Evolutionary conservation across 2,113 vertebrate species (phyloP), one percentile per base, ranked within the genome.

Genomic region (Microtus ochrogaster): DNA sequence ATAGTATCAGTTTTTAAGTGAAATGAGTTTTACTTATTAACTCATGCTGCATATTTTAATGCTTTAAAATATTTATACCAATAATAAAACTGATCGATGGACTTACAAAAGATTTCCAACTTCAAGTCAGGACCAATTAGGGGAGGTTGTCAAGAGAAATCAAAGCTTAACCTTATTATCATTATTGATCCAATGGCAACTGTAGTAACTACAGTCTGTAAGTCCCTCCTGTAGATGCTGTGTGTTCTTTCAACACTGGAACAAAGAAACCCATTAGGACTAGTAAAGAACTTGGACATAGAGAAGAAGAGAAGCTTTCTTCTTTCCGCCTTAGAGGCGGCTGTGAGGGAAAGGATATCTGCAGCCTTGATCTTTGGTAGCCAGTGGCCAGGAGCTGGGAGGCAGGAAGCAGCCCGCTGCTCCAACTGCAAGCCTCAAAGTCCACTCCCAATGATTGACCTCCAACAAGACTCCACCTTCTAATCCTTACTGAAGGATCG

Each of bases 41-140:
- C 26, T 63, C 9, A 52, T 41, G 11, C 47, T 91, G 47, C 77
- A 81, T 85, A 74, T 93, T 87, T 95, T 63, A 85, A 28, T 61
- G 72, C 14, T 17, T 95, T 79, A 47, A 68, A 92, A 41, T 94
- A 82, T 93, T 92, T 96, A 58, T 55, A 16, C 91, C 39, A 95
- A 52, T 58, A 82, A 33, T 81, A 79, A 93, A 81, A 55, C 36
- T 81, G 44, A 90, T 72, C 55, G 39, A 44, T 86, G 24, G 49
- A 78, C 41, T 91, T 13, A n/a, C 63, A 94, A 87, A 81, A 13
- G 11, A 30, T 74, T 61, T 91, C 7, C 17, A 55, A 26, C 70
- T 93, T 92, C 47, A 65, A 79, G 73, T 77, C n/a, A 92, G n/a
- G 39, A n/a, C 66, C 39, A 83, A n/a, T 84, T 68, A 93, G 89